Conservation (phyloP, 1,140 invertebrate species). For the Dryas iulia region DNA sequence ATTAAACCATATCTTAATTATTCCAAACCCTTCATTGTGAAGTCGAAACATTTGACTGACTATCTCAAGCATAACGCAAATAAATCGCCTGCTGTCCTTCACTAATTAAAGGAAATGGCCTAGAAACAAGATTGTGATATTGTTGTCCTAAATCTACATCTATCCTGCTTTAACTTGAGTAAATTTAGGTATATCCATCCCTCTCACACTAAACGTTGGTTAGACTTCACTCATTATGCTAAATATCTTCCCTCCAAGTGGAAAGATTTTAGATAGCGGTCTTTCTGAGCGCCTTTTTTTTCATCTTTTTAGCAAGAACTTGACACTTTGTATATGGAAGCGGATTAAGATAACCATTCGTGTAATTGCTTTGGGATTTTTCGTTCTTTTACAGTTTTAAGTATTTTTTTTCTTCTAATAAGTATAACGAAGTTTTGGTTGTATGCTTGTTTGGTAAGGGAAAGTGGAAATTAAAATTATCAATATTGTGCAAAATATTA, state of each 20-base stretch:
- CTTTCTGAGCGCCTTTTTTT: slow-evolving; percentile 37
- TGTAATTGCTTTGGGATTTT: slow-evolving; percentile 51
- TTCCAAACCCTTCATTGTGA: slow-evolving; percentile 44
- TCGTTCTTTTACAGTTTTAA: background rate
- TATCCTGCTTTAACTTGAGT: slow-evolving; percentile 29
- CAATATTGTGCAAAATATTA: too few relatives aligned
- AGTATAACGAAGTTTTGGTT: background rate
- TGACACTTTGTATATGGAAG: slow-evolving; percentile 78
- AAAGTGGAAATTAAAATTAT: too few relatives aligned
- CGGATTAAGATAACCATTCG: slow-evolving; percentile 39
- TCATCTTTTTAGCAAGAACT: slow-evolving; percentile 47
- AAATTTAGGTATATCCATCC: slow-evolving; percentile 35
- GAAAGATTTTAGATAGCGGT: slow-evolving; percentile 63
- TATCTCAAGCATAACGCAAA: slow-evolving; percentile 64
- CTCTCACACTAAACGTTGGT: slow-evolving; percentile 65
- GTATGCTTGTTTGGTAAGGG: too few relatives aligned
- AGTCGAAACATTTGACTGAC: slow-evolving; percentile 51
- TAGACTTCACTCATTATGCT: slow-evolving; percentile 77
- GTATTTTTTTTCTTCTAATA: background rate
- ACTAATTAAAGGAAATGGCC: slow-evolving; percentile 78
- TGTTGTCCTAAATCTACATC: slow-evolving; percentile 59
- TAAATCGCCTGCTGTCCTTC: slow-evolving; percentile 67
- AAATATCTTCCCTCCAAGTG: slow-evolving; percentile 70
- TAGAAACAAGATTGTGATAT: slow-evolving; percentile 79
- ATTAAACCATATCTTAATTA: slow-evolving; percentile 14